Base-by-base conservation (phyloP, 1,140 invertebrate genomes). In the Charaxes varanes region DNA sequence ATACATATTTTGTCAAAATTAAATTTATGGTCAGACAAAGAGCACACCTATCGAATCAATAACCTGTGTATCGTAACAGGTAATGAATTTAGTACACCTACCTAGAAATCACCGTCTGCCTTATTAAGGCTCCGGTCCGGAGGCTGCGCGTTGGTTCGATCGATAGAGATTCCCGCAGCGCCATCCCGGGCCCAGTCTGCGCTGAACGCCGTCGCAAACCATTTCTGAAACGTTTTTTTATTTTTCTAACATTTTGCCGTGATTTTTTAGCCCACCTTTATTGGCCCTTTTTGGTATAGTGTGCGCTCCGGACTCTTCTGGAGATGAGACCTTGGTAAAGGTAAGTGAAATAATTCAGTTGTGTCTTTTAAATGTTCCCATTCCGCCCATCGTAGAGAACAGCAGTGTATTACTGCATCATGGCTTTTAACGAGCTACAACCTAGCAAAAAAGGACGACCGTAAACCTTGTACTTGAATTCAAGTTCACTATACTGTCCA, bases 241-340 rank as follows among this genome's bases (percentile, higher is more conserved):
- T 41, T 55, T 55, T 55, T 56, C 53, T 54, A 54, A 48, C 41
- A 57, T 56, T 51, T 40, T 47, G 48, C 35, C 31, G 52, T 35
- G 41, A 33, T 57, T 60, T 60, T 61, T 59, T 56, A 57, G 23
- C 19, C 2, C 17, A 46, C 18, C 41, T 58, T 56, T 52, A 38
- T 47, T 38, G 51, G 42, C 40, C 23, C 14, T 41, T 45, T 54
- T 58, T 48, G 26, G 31, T 28, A 44, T 17, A 30, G 45, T 32
- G 43, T 27, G 24, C 41, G 48, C 57, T 58, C 59, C 59, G 54
- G 66, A 58, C 36, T 61, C 41, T 46, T 53, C 64, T 66, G 64
- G 66, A 68, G 60, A 73, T 73, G 69, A 64, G 58, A 63, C 33
- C 59, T 57, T 66, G 53, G 17, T 68, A 28, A 62, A 66, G 69